Base-by-base conservation (phyloP, 1,140 invertebrate genomes). In the Ostrea denselamellosa region DNA sequence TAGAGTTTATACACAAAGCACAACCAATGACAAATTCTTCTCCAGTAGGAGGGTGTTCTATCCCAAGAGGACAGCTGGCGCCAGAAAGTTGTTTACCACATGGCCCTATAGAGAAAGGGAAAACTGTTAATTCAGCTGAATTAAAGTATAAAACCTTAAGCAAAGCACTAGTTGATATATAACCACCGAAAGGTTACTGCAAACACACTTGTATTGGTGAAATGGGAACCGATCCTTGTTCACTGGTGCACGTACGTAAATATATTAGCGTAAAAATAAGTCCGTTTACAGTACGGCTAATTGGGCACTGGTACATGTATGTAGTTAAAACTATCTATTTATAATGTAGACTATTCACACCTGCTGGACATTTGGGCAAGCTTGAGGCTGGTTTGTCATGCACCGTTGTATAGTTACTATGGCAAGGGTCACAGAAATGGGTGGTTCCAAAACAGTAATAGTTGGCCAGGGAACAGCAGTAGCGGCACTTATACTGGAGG, bases 401-500 rank as follows among this genome's bases (percentile, higher is more conserved):
- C 2, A 54, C 81, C 82, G 34, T 51, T 51, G 58, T 68, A 19
- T n/a, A 14, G 58, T 89, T 86, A 14, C 56, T 85, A 65, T 91
- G 90, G 44, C 90, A 91, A 2, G 28, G 8, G 25, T 89, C 58
- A 84, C 90, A 91, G 86, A 91, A 90, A 85, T 91, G 90, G 22
- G 90, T 91, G 28, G 83, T 89, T 12, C 90, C 89, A 28, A 91
- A 90, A 86, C 90, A 91, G 81, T 62, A 86, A 52, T 56, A 90
- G 12, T 81, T 56, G 17, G 90, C 90, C 2, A 89, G 17, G 5
- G 89, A 87, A 81, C 90, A 91, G 28, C 90, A 91, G 28, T 91
- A 91, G 12, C 90, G 87, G 51, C 90, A 91, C 87, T 91, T 91
- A 53, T 89, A 91, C 28, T 87, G 86, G 44, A 91, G 71, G 52